Base-by-base conservation (phyloP, 2,888 invertebrate species). In the Formica aserva region DNA sequence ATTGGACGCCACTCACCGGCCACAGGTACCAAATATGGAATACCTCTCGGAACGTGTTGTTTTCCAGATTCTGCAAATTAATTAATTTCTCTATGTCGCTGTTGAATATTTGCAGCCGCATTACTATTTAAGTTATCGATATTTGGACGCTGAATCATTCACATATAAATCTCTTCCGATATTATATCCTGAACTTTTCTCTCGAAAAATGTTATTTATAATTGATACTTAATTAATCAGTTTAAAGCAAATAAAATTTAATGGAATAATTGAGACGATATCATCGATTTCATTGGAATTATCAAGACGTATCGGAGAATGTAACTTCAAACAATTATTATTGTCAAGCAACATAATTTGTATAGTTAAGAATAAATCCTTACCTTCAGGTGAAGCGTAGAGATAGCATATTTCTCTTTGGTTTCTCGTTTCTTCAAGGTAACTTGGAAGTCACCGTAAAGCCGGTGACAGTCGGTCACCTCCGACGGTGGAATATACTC, bases 11-110 rank as follows among this genome's bases (percentile, higher is more conserved):
- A 86, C 97, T 97, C n/a, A 97, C 96, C 0, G 99, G 98, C 99
- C 99, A 99, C 92, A 98, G 97, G 95, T 98, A 98, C 98, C 99
- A 99, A 92, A 98, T 97, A 93, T 99, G 99, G 0, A 97, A 98
- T 78, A 99, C 96, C 94, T 99, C 98, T 63, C 98, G 95, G 96
- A 97, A 97, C 85, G 97, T 97, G 94, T 98, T 97, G 66, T 97
- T 97, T 88, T 97, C 96, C 95, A 97, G 95, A 94, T 98, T 97
- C 96, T 96, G 93, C 62, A 95, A 94, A 32, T 57, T 41, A 18
- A 32, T 72, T 72, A 71, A 65, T 72, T 35, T 3, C 11, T 41
- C 0, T 11, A 38, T 3, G 2, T 65, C 8, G 26, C 18, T 9
- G 22, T 29, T 75, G 11, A 45, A 35, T 48, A 22, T 52, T 29